A percentile compares a stretch with the other conserved stretches of the same genome.
Conservation (phyloP, 1,140 invertebrate species). For the Battus philenor region DNA sequence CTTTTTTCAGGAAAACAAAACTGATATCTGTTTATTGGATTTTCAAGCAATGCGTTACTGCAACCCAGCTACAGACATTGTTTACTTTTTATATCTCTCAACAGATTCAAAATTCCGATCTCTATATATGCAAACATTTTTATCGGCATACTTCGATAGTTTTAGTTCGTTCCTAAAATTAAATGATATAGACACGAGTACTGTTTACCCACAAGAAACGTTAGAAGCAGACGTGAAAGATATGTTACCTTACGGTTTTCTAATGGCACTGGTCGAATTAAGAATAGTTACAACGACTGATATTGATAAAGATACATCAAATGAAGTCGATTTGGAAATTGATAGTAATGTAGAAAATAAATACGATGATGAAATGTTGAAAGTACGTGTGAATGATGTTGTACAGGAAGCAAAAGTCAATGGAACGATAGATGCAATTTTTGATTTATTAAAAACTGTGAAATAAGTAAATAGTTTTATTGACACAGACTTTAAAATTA, state of each 20-base stretch:
- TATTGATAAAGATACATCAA: conserved; percentile 35
- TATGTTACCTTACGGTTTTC: conserved; percentile 38
- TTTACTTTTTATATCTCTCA: conserved; percentile 52
- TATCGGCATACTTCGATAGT: conserved; percentile 40
- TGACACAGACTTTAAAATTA: no score
- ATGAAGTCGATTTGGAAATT: conserved; percentile 19
- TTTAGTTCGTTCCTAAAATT: conserved; percentile 38
- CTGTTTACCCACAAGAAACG: conserved; percentile 34
- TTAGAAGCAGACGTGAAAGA: conserved; percentile 44
- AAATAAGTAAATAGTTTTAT: no score
- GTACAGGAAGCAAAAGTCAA: conserved; percentile 45
- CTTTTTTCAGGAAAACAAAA: conserved; percentile 41
- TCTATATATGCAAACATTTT: conserved; percentile 36
- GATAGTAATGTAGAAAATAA: conserved; percentile 18
- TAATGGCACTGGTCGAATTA: conserved; percentile 48
- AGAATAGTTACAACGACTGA: conserved; percentile 35
- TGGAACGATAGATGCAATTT: conserved; percentile 41
- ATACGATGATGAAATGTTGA: conserved; percentile 21
- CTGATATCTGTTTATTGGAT: conserved; percentile 50
- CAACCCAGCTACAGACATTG: conserved; percentile 47
- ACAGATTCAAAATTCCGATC: conserved; percentile 56
- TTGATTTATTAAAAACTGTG: conserved; percentile 21
- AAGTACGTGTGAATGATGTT: conserved; percentile 50
- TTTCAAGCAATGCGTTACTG: conserved; percentile 57
- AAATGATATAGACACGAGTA: conserved; percentile 36